phyloP scores from a whole-genome alignment of 2,113 vertebrate species.

The Hassar affinis region DNA sequence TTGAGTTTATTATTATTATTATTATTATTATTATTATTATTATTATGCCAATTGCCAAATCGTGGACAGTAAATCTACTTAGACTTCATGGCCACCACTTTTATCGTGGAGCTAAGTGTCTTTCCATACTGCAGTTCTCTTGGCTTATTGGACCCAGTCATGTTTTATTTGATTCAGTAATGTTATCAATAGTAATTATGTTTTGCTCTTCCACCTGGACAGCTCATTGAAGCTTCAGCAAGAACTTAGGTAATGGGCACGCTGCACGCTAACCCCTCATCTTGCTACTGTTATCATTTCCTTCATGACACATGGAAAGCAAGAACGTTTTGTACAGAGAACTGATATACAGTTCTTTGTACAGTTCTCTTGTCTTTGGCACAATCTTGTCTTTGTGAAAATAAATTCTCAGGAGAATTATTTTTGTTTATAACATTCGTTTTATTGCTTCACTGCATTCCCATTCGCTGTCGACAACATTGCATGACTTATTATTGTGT shows the following conservation, averaged over 20 bases:
- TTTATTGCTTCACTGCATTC: conserved; percentile 21
- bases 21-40: too few relatives aligned
- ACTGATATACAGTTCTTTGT: not conserved
- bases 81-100: not conserved
- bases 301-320: conserved; percentile 19
- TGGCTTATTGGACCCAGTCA: conserved; percentile 6
- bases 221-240: conserved; percentile 81
- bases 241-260: conserved; percentile 74
- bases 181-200: conserved; percentile 41
- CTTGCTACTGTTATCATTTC: conserved; percentile 34
- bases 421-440: conserved; percentile 10
- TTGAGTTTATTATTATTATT: not conserved
- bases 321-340: conserved; percentile 10
- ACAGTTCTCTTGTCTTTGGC: not conserved
- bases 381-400: conserved; percentile 4
- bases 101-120: not conserved
- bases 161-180: conserved; percentile 4
- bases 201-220: conserved; percentile 60
- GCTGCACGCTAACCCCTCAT: conserved; percentile 58
- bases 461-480: not conserved
- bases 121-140: not conserved
- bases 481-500: conserved; percentile 20
- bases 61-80: not conserved
- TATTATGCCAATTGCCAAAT: conserved; percentile 3
- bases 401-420: not conserved